Percentiles rank a stretch among this genome's conserved stretches.
These are phyloP conservation scores for Ceratoteleas bidentatus DNA, from an alignment of 1,140 invertebrate genomes.

Conservation along the genomic window DNA sequence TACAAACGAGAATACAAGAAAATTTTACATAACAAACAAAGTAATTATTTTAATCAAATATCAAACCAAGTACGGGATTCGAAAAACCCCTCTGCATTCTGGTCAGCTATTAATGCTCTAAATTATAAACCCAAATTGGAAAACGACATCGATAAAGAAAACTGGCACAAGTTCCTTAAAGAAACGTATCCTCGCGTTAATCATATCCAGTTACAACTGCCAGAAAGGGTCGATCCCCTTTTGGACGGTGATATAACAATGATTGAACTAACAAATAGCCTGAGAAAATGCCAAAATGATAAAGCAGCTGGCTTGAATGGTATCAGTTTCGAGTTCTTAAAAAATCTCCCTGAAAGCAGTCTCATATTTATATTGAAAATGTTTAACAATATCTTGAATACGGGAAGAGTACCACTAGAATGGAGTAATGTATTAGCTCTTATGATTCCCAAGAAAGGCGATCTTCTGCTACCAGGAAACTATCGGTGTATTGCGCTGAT, in stretches of 20 bases:
- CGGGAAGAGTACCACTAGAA: neutral
- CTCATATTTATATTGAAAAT: neutral
- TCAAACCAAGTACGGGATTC: too few relatives aligned
- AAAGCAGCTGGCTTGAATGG: conserved; percentile 8
- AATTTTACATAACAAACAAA: too few relatives aligned
- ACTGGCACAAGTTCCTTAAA: too few relatives aligned
- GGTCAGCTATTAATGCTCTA: too few relatives aligned
- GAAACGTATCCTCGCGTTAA: conserved; percentile 4
- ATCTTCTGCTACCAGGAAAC: neutral
- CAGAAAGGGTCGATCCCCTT: neutral
- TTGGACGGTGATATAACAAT: conserved; percentile 1
- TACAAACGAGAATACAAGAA: too few relatives aligned
- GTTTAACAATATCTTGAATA: conserved; percentile 2
- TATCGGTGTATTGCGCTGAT: conserved; percentile 4
- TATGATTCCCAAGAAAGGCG: conserved; percentile 8
- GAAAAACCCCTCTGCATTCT: too few relatives aligned
- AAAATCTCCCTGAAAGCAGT: conserved; percentile 5
- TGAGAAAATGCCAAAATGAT: conserved; percentile 5
- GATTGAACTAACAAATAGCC: neutral
- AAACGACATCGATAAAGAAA: too few relatives aligned
- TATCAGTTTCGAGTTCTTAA: conserved; percentile 10
- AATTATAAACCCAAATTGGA: too few relatives aligned
- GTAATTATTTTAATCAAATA: too few relatives aligned
- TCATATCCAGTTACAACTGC: too few relatives aligned
- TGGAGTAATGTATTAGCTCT: neutral